Evolutionary conservation across 2,888 invertebrate species (phyloP).

Genomic region (Rotaria socialis): DNA sequence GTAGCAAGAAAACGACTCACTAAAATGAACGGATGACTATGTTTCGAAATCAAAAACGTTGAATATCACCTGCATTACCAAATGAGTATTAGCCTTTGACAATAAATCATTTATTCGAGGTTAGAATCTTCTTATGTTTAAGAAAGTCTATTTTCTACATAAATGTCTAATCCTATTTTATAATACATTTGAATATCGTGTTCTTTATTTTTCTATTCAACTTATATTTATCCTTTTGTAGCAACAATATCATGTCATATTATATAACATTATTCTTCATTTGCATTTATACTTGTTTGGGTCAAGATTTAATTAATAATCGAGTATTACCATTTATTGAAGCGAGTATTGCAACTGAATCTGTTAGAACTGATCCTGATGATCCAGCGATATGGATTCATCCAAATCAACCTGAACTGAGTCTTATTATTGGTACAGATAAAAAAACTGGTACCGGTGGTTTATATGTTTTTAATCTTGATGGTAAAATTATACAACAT

Average conservation of each 20-base stretch:
- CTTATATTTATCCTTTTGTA: background rate
- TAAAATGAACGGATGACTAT: too few relatives aligned
- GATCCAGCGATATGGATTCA: slow-evolving; percentile 34
- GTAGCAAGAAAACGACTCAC: too few relatives aligned
- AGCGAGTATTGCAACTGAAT: background rate
- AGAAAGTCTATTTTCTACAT: background rate
- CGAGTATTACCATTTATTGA: background rate
- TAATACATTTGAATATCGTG: background rate
- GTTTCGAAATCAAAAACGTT: too few relatives aligned
- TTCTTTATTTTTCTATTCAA: background rate
- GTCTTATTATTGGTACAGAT: slow-evolving; percentile 9
- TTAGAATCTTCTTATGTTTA: background rate
- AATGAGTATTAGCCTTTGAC: background rate
- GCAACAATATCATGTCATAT: background rate
- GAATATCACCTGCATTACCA: too few relatives aligned
- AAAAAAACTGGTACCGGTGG: background rate
- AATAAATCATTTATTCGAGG: background rate
- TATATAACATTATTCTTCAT: background rate
- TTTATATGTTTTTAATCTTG: background rate
- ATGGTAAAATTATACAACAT: background rate
- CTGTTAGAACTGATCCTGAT: slow-evolving; percentile 5
- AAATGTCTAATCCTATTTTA: background rate
- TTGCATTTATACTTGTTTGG: background rate
- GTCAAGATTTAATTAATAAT: background rate
- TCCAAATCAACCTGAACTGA: background rate